Base-by-base conservation (phyloP, 2,113 vertebrate genomes). In the Rhinichthys klamathensis region DNA sequence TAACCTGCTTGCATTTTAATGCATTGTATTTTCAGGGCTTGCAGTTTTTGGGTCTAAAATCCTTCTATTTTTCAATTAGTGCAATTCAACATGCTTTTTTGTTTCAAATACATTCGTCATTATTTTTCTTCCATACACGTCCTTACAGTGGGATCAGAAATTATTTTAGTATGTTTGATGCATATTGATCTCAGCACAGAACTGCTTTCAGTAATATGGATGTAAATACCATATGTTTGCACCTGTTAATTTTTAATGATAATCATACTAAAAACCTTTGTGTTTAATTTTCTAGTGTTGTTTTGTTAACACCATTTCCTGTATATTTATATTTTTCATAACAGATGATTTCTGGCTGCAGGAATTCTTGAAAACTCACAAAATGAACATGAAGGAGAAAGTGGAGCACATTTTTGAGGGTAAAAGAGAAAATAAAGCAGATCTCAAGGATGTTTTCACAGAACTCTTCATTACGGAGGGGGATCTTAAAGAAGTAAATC, bases 401-500 rank as follows among this genome's bases (percentile, higher is more conserved):
- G 49, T 21, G 1, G 46, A 82, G 15, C 32, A n/a, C 6, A 69
- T 82, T 15, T 82, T 82, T 70, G 21, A 82, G 30, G 30, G 80
- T 2, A 82, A 54, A 38, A 56, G 25, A 0, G 46, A 25, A 56
- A 70, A 82, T n/a, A 32, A 70, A 30, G 51, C 27, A 6, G 0
- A 35, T 25, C 78, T 86, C 13, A 80, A 80, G 21, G 49, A 75
- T 2, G 72, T 74, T 23, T 86, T n/a, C 38, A 82, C 85, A 5
- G 27, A 81, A 46, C 69, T 86, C 9, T 82, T 38, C 41, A 67
- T 82, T 58, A 65, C 30, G 27, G 70, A 86, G 41, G 84, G 84
- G 9, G 84, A 80, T 56, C 35, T 67, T 12, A 27, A 63, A 25
- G 41, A 56, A 30, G 56, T 85, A 51, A 73, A 76, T 5, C 63